Conservation (phyloP, 2,797 vertebrate genomes). For the Silurus aristotelis region DNA sequence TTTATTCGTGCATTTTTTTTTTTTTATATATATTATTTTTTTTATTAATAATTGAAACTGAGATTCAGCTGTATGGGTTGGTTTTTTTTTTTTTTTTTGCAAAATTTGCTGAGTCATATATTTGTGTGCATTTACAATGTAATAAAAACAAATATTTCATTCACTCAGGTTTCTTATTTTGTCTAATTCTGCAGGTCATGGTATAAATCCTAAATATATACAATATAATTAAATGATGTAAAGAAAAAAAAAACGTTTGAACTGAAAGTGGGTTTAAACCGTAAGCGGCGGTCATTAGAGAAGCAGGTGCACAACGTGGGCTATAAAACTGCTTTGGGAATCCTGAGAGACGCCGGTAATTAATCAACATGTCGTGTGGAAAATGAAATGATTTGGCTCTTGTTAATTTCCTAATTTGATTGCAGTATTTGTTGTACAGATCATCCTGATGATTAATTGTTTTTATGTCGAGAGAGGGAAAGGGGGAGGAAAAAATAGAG, state of each 20-base stretch:
- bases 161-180: neutral
- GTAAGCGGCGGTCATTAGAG: neutral
- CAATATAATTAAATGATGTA: neutral
- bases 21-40: too few species aligned
- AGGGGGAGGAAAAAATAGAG: neutral
- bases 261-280: neutral
- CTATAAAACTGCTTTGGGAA: conserved; percentile 13
- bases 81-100: too few species aligned
- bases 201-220: neutral
- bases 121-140: too few species aligned
- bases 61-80: too few species aligned
- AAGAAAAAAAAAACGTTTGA: neutral
- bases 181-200: too few species aligned
- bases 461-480: conserved; percentile 23
- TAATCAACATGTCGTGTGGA: conserved; percentile 72
- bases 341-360: conserved; percentile 68
- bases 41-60: too few species aligned
- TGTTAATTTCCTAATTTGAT: conserved; percentile 73
- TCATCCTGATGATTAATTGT: conserved; percentile 79
- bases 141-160: neutral
- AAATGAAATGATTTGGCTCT: conserved; percentile 57
- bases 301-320: conserved; percentile 46
- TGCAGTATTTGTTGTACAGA: conserved; percentile 67
- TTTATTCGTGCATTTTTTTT: too few species aligned
- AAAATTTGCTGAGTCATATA: too few species aligned